phyloP scores from a whole-genome alignment of 2,888 invertebrate genomes.

The Caenorhabditis zanzibari region DNA sequence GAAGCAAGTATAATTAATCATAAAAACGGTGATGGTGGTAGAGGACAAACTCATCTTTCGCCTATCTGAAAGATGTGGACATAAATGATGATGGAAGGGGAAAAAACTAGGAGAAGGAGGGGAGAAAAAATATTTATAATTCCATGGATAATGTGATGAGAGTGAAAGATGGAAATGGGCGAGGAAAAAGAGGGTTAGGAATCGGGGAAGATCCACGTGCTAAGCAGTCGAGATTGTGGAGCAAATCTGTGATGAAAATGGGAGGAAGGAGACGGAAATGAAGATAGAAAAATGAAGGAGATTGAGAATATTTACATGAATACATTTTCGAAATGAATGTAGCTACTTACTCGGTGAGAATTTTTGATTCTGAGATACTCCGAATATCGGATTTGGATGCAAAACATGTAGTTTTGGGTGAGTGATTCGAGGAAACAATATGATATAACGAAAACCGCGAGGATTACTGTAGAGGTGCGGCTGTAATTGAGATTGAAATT shows the following conservation, averaged over 20 bases:
- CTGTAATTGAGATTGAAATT: neutral
- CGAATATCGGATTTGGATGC: neutral
- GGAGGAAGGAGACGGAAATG: constrained; percentile 16
- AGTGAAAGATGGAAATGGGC: constrained; percentile 33
- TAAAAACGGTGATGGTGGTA: neutral
- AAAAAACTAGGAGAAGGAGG: neutral
- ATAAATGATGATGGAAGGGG: constrained; percentile 10
- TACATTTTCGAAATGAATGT: constrained; percentile 25
- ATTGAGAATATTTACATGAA: constrained; percentile 35
- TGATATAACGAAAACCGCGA: too few species aligned
- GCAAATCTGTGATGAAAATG: constrained; percentile 34
- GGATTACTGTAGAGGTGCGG: neutral
- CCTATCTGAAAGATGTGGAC: constrained; percentile 26
- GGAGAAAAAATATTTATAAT: constrained; percentile 48
- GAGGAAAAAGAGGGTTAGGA: constrained; percentile 31
- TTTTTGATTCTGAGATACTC: constrained; percentile 2
- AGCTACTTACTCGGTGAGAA: neutral
- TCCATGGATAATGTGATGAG: constrained; percentile 57
- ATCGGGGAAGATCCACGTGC: constrained; percentile 34
- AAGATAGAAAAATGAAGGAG: constrained; percentile 24
- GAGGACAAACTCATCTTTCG: constrained; percentile 21
- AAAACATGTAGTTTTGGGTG: constrained; percentile 10
- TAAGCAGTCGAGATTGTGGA: constrained; percentile 31
- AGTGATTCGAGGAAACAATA: constrained; percentile 2
- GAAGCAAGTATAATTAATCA: constrained; percentile 36